Evolutionary conservation across 2,888 invertebrate genomes (phyloP).

Genomic region (Cyrtodaria siliqua): DNA sequence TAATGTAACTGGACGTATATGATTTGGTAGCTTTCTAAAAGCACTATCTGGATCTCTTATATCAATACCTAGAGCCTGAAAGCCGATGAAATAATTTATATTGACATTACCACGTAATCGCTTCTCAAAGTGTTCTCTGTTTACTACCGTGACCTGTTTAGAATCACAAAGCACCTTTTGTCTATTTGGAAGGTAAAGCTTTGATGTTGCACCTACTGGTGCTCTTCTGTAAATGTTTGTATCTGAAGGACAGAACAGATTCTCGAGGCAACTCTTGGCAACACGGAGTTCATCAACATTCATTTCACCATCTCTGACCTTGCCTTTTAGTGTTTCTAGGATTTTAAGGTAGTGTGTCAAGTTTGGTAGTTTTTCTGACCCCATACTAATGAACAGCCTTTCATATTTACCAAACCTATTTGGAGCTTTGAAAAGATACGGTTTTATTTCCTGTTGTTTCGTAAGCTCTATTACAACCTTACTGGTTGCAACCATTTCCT

Average conservation of each 20-base stretch:
- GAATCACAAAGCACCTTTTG: neutral
- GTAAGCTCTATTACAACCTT: neutral
- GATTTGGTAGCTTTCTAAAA: slow-evolving; percentile 13
- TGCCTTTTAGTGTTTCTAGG: neutral
- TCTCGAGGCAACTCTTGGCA: neutral
- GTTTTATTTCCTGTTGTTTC: neutral
- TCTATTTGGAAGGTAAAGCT: slow-evolving; percentile 12
- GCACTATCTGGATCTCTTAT: neutral
- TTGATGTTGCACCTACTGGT: neutral
- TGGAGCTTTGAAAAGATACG: neutral
- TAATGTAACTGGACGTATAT: slow-evolving; percentile 16
- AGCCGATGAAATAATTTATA: slow-evolving; percentile 24
- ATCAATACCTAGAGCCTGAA: slow-evolving; percentile 12
- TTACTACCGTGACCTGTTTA: slow-evolving; percentile 17
- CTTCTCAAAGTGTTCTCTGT: slow-evolving; percentile 18
- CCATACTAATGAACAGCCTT: neutral
- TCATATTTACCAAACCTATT: neutral
- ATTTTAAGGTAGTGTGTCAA: neutral
- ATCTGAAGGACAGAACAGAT: neutral
- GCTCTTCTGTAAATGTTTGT: neutral
- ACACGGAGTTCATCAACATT: neutral
- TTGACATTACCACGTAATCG: slow-evolving; percentile 24
- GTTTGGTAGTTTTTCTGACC: neutral
- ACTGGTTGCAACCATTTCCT: neutral
- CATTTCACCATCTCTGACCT: neutral